phyloP scores from a whole-genome alignment of 1,140 invertebrate species.

The Drosophila subpulchrella region DNA sequence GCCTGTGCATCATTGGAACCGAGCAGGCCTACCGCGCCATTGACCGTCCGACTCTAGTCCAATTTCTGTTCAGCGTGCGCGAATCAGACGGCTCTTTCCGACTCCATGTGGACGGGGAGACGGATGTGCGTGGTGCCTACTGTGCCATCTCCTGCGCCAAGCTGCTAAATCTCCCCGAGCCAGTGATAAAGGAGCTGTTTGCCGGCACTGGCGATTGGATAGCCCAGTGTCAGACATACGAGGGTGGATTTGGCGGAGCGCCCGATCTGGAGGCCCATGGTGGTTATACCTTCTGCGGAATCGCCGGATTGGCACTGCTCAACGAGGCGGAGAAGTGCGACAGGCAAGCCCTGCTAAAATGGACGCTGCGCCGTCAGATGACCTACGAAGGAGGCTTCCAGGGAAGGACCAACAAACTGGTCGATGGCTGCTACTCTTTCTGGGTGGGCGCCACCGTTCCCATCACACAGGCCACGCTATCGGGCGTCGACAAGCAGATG shows the following conservation, averaged over 20 bases:
- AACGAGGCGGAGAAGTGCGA: conserved; percentile 92
- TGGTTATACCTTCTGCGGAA: conserved; percentile 98
- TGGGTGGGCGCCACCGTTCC: conserved; percentile 98
- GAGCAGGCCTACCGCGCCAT: conserved; percentile 94
- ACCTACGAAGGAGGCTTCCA: conserved; percentile 96
- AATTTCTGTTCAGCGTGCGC: conserved; percentile 92
- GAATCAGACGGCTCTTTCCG: conserved; percentile 95
- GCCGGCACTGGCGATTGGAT: conserved; percentile 96
- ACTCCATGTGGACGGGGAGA: conserved; percentile 97
- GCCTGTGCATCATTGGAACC: conserved; percentile 94
- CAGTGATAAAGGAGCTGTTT: conserved; percentile 91
- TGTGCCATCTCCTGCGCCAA: conserved; percentile 96
- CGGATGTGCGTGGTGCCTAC: conserved; percentile 97
- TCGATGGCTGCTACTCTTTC: conserved; percentile 99
- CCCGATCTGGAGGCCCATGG: conserved; percentile 99
- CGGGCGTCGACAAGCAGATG: conserved; percentile 43
- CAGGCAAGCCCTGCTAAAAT: conserved; percentile 91
- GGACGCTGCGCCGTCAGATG: conserved; percentile 96
- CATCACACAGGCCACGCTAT: conserved; percentile 88
- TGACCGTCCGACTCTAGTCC: conserved; percentile 90
- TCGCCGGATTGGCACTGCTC: conserved; percentile 94
- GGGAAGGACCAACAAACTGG: conserved; percentile 98
- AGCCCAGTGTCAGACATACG: conserved; percentile 97
- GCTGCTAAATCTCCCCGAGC: conserved; percentile 90
- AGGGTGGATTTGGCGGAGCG: conserved; percentile 97